Evolutionary conservation across 2,113 vertebrate species (phyloP).

Genomic region (Heloderma charlesbogerti): DNA sequence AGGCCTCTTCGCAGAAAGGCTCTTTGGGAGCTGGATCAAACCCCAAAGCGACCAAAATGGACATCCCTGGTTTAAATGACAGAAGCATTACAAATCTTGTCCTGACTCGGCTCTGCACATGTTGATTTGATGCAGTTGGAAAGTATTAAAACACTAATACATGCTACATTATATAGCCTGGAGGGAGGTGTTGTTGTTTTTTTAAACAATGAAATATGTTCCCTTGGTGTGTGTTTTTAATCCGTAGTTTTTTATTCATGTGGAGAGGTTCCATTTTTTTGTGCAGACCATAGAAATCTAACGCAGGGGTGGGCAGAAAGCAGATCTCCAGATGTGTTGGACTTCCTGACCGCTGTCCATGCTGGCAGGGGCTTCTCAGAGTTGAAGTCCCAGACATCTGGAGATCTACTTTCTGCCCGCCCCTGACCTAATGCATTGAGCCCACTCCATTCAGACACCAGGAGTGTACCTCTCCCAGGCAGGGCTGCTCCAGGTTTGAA

Average conservation of each 20-base stretch:
- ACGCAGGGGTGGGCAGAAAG: too few relatives aligned
- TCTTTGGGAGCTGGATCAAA: not conserved
- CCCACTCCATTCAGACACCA: not conserved
- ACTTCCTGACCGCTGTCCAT: too few relatives aligned
- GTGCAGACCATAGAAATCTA: not conserved
- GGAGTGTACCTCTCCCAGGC: not conserved
- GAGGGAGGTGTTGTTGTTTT: not conserved
- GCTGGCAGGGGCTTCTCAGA: too few relatives aligned
- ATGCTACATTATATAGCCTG: too few relatives aligned
- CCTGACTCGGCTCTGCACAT: constrained; percentile 42
- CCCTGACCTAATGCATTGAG: not conserved
- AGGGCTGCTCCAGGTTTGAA: not conserved
- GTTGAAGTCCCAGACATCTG: too few relatives aligned
- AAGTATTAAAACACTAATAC: constrained; percentile 39
- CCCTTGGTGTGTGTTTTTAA: not conserved
- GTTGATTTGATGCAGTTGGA: constrained; percentile 49
- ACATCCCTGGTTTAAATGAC: not conserved
- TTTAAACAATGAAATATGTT: not conserved
- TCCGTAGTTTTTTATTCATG: not conserved
- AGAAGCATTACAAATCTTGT: not conserved
- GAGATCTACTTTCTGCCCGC: too few relatives aligned
- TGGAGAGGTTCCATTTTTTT: not conserved
- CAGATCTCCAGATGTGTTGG: too few relatives aligned
- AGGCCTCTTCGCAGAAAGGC: not conserved
- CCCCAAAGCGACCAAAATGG: not conserved